Conservation (phyloP, 2,797 vertebrate genomes). For the Acipenser transmontanus region DNA sequence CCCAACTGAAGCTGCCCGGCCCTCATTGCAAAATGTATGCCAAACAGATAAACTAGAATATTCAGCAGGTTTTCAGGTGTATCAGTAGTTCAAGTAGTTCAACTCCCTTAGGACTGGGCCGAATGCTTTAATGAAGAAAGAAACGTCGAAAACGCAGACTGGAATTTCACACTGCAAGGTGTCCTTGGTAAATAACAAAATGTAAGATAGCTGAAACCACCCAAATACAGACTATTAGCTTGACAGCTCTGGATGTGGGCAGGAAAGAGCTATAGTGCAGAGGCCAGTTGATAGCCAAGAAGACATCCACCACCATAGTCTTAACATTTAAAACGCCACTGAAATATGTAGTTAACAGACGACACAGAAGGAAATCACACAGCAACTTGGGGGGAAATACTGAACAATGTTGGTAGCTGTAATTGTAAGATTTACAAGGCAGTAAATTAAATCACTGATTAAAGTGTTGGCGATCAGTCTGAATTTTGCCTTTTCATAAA, state of each 20-base stretch:
- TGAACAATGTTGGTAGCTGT: slow-evolving; percentile 33
- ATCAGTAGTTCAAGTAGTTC: slow-evolving; percentile 33
- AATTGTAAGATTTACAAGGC: slow-evolving; percentile 40
- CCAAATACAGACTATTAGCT: slow-evolving; percentile 40
- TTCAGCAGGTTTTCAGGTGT: too few relatives aligned
- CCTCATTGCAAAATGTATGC: too few relatives aligned
- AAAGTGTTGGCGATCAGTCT: slow-evolving; percentile 50
- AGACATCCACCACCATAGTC: slow-evolving; percentile 48
- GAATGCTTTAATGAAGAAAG: slow-evolving; percentile 37
- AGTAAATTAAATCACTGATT: slow-evolving; percentile 47
- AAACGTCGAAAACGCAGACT: slow-evolving; percentile 43
- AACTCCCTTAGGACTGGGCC: slow-evolving; percentile 37
- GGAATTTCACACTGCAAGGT: slow-evolving; percentile 35
- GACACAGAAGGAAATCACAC: slow-evolving; percentile 43
- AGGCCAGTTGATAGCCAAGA: slow-evolving; percentile 48
- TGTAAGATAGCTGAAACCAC: slow-evolving; percentile 39
- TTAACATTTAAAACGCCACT: slow-evolving; percentile 47
- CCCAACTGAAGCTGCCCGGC: too few relatives aligned
- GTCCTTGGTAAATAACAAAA: slow-evolving; percentile 29
- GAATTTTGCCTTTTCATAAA: slow-evolving; percentile 51
- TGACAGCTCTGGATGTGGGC: slow-evolving; percentile 39
- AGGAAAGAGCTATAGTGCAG: slow-evolving; percentile 42
- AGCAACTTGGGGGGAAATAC: slow-evolving; percentile 27
- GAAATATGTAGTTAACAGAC: slow-evolving; percentile 40
- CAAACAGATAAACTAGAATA: too few relatives aligned